Conservation (phyloP, 2,888 invertebrate genomes). For the Metopia argyrocephala region DNA sequence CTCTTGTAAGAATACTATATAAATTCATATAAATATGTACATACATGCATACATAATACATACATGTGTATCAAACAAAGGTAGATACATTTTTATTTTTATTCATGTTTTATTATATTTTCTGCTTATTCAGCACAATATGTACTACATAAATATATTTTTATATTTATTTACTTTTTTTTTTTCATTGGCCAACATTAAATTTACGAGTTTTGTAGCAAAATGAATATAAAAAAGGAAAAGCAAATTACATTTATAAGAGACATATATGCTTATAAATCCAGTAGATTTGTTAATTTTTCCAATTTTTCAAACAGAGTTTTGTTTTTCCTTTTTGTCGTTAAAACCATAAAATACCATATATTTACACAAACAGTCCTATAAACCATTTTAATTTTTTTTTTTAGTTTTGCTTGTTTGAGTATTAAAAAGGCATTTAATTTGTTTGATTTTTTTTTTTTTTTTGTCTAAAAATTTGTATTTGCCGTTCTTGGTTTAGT, state of each 20-base stretch:
- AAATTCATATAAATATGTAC: too few species aligned
- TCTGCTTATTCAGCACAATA: constrained; percentile 51
- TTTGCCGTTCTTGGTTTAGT: constrained; percentile 18
- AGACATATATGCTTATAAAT: constrained; percentile 24
- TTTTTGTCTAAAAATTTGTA: neutral
- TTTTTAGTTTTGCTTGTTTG: too few species aligned
- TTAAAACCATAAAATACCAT: too few species aligned
- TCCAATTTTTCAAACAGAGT: neutral
- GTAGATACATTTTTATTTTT: constrained; percentile 47
- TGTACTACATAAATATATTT: too few species aligned
- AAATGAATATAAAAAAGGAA: constrained; percentile 26
- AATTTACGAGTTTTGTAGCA: constrained; percentile 59
- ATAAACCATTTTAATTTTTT: too few species aligned
- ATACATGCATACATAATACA: too few species aligned
- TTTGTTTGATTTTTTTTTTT: constrained; percentile 21
- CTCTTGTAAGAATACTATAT: constrained; percentile 34
- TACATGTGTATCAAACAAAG: too few species aligned
- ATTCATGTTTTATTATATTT: constrained; percentile 45
- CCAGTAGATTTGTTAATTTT: constrained; percentile 15
- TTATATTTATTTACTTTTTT: neutral
- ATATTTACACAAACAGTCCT: too few species aligned
- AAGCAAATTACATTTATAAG: neutral
- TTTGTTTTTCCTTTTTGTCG: constrained; percentile 22
- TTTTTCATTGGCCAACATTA: constrained; percentile 37
- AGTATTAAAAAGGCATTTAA: constrained; percentile 31